Base-by-base conservation (phyloP, 2,113 vertebrate species). In the Lipophrys pholis region DNA sequence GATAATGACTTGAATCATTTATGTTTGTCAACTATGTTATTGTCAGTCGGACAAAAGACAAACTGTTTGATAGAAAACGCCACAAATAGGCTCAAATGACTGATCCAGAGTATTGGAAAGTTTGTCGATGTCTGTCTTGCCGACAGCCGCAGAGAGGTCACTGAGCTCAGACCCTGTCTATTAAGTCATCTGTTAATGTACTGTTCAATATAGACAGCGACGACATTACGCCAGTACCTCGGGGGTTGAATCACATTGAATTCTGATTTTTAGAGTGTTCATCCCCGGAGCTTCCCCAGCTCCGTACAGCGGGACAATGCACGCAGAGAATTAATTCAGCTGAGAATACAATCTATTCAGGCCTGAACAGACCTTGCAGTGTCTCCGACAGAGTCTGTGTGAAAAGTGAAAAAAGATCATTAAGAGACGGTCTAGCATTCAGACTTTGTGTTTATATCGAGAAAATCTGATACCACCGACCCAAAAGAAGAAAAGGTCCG, bases 271-370 rank as follows among this genome's bases (percentile, higher is more conserved):
- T 11, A 38, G 21, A 78, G 1, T 14, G 41, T 71, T 81, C 43
- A 64, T 73, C 73, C 40, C 68, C 40, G 1, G 16, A 30, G 21
- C 21, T n/a, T 73, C 62, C 68, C 36, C 16, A 55, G 70, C 58
- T 43, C 30, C 10, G 7, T 15, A 51, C 49, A 57, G 66, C 59
- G 35, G 74, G 69, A 86, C 77, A 89, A 85, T 81, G 78, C 60
- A 38, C 67, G 74, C 68, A 65, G 69, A 57, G 68, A 83, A 85
- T 84, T 87, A 79, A 87, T 87, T 85, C 72, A 84, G 53, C 51
- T 8, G 67, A 76, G 78, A 85, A 84, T 81, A 69, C 82, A 83
- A 76, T 30, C 81, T 45, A 73, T 86, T 90, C 80, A 88, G 35
- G 15, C 39, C 59, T 66, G 69, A 54, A 88, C 72, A 67, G 67